A percentile compares a stretch with the other conserved stretches of the same genome.
Evolutionary conservation across 2,797 vertebrate species (phyloP).

Genomic region (Typhlichthys eigenmanni): DNA sequence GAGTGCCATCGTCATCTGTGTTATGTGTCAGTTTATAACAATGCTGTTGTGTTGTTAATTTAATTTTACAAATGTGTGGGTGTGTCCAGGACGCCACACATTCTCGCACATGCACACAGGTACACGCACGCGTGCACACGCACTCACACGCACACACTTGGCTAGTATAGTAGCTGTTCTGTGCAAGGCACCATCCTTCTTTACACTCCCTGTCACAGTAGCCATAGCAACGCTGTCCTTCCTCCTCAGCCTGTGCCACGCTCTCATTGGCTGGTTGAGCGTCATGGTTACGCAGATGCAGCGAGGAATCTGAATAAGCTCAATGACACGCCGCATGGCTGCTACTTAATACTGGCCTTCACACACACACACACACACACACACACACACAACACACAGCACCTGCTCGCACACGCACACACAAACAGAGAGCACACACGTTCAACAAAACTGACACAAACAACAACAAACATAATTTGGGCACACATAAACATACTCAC

Average conservation of each 20-base stretch:
- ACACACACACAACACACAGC: constrained; percentile 30
- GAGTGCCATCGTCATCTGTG: neutral
- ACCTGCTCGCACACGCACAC: neutral
- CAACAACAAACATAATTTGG: too few relatives aligned
- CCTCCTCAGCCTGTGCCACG: constrained; percentile 43
- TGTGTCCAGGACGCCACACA: too few relatives aligned
- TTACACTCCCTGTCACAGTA: constrained; percentile 58
- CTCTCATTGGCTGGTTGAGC: constrained; percentile 63
- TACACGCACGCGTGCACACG: constrained; percentile 7
- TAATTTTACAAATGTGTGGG: too few relatives aligned
- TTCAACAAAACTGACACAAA: too few relatives aligned
- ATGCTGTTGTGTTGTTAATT: neutral
- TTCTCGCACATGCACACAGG: neutral
- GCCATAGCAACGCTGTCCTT: constrained; percentile 72
- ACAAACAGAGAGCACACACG: neutral
- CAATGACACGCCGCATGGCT: constrained; percentile 62
- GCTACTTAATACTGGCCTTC: constrained; percentile 68
- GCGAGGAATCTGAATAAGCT: constrained; percentile 77
- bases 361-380: constrained; percentile 31
- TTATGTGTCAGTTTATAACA: neutral
- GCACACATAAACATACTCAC: too few relatives aligned
- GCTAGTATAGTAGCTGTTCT: neutral
- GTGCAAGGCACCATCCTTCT: constrained; percentile 49
- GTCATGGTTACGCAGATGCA: constrained; percentile 70
- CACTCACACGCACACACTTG: constrained; percentile 6